phyloP scores from a whole-genome alignment of 2,113 vertebrate genomes.

The Oplegnathus fasciatus region DNA sequence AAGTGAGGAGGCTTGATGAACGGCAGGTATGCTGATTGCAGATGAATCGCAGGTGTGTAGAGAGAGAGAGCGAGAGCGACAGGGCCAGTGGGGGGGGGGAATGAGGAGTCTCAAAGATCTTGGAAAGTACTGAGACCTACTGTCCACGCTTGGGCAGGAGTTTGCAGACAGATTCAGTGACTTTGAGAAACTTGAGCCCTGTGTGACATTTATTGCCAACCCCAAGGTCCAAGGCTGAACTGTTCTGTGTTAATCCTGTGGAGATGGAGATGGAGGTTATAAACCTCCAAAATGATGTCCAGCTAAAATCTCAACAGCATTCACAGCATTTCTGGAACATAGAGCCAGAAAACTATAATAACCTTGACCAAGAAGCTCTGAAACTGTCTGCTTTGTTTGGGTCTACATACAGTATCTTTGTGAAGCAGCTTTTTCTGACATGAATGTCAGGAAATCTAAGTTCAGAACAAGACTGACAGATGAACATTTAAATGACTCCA shows the following conservation, averaged over 20 bases:
- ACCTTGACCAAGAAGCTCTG: not conserved
- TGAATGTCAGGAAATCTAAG: constrained; percentile 40
- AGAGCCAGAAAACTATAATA: not conserved
- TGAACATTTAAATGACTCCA: constrained; percentile 54
- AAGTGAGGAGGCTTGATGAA: too few relatives aligned
- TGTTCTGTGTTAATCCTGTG: not conserved
- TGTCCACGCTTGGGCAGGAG: not conserved
- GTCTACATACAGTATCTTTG: constrained; percentile 42
- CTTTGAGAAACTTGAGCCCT: not conserved
- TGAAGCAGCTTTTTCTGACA: constrained; percentile 44
- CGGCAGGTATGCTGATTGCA: too few relatives aligned
- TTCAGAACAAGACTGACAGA: constrained; percentile 37
- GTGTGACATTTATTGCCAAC: not conserved
- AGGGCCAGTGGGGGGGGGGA: too few relatives aligned
- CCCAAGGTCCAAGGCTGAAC: not conserved
- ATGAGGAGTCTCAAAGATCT: not conserved
- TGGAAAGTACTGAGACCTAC: not conserved
- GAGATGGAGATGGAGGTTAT: not conserved
- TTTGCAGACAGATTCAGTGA: not conserved
- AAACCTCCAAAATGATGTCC: not conserved
- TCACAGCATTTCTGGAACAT: not conserved
- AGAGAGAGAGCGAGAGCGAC: too few relatives aligned
- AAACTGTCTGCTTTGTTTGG: constrained; percentile 24
- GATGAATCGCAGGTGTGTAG: too few relatives aligned
- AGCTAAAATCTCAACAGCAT: not conserved